Evolutionary conservation across 1,140 invertebrate species (phyloP).

Genomic region (Hormaphis cornu): DNA sequence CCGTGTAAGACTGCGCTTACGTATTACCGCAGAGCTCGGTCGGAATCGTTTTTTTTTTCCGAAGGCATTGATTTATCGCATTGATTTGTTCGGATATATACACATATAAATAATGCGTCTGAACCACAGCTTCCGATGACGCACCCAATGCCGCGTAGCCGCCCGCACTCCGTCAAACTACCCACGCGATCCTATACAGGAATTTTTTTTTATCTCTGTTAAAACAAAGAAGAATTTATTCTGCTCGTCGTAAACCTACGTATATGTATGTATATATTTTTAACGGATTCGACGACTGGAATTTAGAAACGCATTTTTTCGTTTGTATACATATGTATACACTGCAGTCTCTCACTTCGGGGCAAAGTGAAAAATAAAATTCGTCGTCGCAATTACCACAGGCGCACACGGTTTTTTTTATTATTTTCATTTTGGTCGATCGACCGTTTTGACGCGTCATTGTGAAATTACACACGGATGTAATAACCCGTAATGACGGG

Average conservation of each 20-base stretch:
- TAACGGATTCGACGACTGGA: not conserved
- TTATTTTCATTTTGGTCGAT: conserved; percentile 5
- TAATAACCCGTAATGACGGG: conserved; percentile 24
- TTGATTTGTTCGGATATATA: too few relatives aligned
- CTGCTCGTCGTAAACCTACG: too few relatives aligned
- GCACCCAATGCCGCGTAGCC: too few relatives aligned
- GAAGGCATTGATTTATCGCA: too few relatives aligned
- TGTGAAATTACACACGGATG: conserved; percentile 27
- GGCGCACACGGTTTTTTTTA: not conserved
- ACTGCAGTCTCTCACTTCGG: not conserved
- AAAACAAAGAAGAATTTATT: too few relatives aligned
- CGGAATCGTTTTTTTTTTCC: too few relatives aligned
- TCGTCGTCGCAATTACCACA: conserved; percentile 26
- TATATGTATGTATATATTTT: not conserved
- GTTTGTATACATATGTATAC: too few relatives aligned
- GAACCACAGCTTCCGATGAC: too few relatives aligned
- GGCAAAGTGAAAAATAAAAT: conserved; percentile 22
- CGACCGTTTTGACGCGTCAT: conserved; percentile 24
- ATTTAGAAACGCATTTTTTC: not conserved
- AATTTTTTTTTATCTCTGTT: not conserved
- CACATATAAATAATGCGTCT: too few relatives aligned
- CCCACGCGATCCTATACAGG: not conserved
- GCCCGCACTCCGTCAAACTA: too few relatives aligned
- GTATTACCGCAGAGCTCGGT: too few relatives aligned
- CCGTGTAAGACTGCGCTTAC: too few relatives aligned